These are phyloP conservation scores for Rhinolophus ferrumequinum DNA, from an alignment of 2,113 vertebrate species.

Conservation along the genomic window DNA sequence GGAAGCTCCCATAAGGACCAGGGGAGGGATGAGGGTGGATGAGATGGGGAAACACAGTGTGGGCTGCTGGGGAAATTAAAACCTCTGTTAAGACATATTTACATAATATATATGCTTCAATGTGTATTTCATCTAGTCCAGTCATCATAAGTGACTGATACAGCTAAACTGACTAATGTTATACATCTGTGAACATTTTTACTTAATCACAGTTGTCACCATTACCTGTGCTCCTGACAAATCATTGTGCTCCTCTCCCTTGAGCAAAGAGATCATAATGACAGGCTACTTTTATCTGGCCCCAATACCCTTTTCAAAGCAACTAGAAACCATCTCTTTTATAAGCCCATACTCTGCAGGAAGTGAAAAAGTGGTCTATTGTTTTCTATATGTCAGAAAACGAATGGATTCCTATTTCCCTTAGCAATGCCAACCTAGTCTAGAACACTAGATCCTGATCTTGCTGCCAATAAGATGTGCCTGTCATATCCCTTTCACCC, in stretches of 20 bases:
- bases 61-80: slow-evolving; percentile 77
- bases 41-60: slow-evolving; percentile 72
- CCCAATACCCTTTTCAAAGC: slow-evolving; percentile 59
- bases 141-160: slow-evolving; percentile 76
- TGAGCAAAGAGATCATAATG: slow-evolving; percentile 70
- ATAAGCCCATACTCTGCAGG: slow-evolving; percentile 70
- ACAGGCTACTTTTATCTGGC: slow-evolving; percentile 70
- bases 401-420: slow-evolving; percentile 76
- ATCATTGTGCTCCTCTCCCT: slow-evolving; percentile 59
- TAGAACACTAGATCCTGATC: slow-evolving; percentile 54
- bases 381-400: slow-evolving; percentile 75
- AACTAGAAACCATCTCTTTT: slow-evolving; percentile 59
- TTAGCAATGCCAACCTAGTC: slow-evolving; percentile 42
- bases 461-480: slow-evolving; percentile 53
- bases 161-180: slow-evolving; percentile 75
- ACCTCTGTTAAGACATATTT: slow-evolving; percentile 78
- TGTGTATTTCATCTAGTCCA: slow-evolving; percentile 71
- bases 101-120: slow-evolving; percentile 58
- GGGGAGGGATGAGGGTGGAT: slow-evolving; percentile 79
- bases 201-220: slow-evolving; percentile 69
- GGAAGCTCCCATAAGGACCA: slow-evolving; percentile 76
- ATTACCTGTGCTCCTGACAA: slow-evolving; percentile 71
- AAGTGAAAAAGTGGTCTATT: slow-evolving; percentile 72
- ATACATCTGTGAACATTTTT: slow-evolving; percentile 64
- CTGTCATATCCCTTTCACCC: slow-evolving; percentile 34